phyloP scores from a whole-genome alignment of 2,113 vertebrate genomes.

The Echinops telfairi region DNA sequence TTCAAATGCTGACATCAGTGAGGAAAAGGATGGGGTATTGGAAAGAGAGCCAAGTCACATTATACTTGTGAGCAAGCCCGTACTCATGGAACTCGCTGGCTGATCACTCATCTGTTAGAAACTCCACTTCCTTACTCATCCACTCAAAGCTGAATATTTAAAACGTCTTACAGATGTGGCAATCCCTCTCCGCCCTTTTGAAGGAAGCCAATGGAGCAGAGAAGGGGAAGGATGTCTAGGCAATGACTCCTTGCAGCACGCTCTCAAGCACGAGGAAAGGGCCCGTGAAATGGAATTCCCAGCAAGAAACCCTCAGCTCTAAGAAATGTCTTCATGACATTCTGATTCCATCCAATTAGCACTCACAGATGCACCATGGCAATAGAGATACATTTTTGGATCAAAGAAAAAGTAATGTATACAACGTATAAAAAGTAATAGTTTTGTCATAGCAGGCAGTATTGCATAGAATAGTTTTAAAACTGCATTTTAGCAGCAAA shows the following conservation, averaged over 20 bases:
- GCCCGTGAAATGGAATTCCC: neutral
- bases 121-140: slow-evolving; percentile 4
- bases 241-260: slow-evolving; percentile 37
- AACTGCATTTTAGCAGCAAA: neutral
- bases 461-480: neutral
- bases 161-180: neutral
- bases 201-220: slow-evolving; percentile 1
- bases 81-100: neutral
- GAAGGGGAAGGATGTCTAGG: neutral
- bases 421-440: neutral
- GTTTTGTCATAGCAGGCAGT: neutral
- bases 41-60: neutral
- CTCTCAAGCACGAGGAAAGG: neutral
- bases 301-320: neutral
- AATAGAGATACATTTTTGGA: neutral
- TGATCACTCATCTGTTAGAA: neutral
- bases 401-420: neutral
- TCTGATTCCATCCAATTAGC: neutral
- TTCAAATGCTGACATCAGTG: slow-evolving; percentile 3
- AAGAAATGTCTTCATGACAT: neutral
- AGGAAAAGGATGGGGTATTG: neutral
- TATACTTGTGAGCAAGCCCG: neutral
- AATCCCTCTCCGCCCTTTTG: slow-evolving; percentile 24
- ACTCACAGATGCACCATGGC: neutral
- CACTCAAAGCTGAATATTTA: neutral